Conservation (phyloP, 2,888 invertebrate species). For the Formica aserva region DNA sequence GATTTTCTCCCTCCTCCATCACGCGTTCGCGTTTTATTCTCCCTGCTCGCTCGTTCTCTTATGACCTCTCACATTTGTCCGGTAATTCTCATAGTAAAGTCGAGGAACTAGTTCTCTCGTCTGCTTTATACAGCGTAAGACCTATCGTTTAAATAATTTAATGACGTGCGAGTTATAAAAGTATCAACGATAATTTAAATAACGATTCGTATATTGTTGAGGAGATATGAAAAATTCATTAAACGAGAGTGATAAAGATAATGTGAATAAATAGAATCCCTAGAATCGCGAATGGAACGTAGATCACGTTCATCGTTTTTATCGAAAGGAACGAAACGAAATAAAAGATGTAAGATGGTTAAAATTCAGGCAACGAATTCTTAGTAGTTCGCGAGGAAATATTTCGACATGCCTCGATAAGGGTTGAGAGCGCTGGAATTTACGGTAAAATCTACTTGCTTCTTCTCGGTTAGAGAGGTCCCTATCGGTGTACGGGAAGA, state of each 20-base stretch:
- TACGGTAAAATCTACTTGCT: conserved; percentile 19
- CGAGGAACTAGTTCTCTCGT: conserved; percentile 17
- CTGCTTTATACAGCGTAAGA: background rate
- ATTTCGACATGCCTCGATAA: conserved; percentile 21
- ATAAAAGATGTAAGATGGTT: background rate
- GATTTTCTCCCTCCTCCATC: conserved; percentile 42
- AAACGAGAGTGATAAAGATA: background rate
- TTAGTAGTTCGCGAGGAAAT: background rate
- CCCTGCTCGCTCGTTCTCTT: conserved; percentile 46
- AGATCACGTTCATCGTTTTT: background rate
- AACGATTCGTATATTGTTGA: background rate
- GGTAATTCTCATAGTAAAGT: conserved; percentile 13
- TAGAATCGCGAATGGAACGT: background rate
- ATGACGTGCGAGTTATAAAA: background rate
- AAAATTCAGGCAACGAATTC: conserved; percentile 28
- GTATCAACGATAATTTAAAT: conserved; percentile 15
- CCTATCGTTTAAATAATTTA: background rate
- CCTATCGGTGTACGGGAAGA: conserved; percentile 23
- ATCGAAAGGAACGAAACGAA: background rate
- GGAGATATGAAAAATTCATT: background rate
- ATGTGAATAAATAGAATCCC: background rate
- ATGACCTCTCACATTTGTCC: conserved; percentile 46
- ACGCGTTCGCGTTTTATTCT: conserved; percentile 44
- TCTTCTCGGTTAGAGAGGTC: background rate
- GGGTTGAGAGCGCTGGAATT: conserved; percentile 5